A percentile compares a stretch with the other conserved stretches of the same genome.
Evolutionary conservation across 2,888 invertebrate species (phyloP).

Genomic region (Chymomyza amoena): DNA sequence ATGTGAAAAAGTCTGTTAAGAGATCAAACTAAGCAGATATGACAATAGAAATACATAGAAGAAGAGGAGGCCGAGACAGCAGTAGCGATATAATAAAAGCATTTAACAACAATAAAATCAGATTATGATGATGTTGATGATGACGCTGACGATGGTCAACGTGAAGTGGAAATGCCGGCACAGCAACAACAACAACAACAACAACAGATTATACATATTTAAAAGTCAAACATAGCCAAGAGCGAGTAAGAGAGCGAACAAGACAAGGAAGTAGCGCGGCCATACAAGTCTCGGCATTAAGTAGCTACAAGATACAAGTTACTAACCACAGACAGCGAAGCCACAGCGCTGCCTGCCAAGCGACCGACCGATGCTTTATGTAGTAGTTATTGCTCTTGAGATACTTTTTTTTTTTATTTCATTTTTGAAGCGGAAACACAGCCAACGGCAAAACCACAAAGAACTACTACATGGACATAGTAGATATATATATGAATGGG

Average conservation of each 20-base stretch:
- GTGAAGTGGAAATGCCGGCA: background rate
- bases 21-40: constrained; percentile 59
- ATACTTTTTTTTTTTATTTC: constrained; percentile 57
- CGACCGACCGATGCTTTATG: background rate
- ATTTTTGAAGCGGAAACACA: constrained; percentile 63
- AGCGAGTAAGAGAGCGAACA: background rate
- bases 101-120: constrained; percentile 68
- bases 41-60: constrained; percentile 7
- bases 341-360: constrained; percentile 12
- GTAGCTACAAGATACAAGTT: constrained; percentile 54
- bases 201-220: constrained; percentile 47
- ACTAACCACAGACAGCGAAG: constrained; percentile 43
- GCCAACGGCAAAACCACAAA: constrained; percentile 11
- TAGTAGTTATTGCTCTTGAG: constrained; percentile 67
- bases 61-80: constrained; percentile 23
- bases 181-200: constrained; percentile 17
- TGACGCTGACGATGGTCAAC: constrained; percentile 6
- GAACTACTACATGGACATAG: constrained; percentile 17
- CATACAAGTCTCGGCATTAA: constrained; percentile 49
- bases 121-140: constrained; percentile 36
- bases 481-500: constrained; percentile 16
- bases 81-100: constrained; percentile 68
- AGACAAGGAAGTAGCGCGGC: constrained; percentile 19
- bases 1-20: constrained; percentile 11
- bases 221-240: constrained; percentile 17